Conservation (phyloP, 92 coral and sea anemone species). For the Epizoanthus scotinus region DNA sequence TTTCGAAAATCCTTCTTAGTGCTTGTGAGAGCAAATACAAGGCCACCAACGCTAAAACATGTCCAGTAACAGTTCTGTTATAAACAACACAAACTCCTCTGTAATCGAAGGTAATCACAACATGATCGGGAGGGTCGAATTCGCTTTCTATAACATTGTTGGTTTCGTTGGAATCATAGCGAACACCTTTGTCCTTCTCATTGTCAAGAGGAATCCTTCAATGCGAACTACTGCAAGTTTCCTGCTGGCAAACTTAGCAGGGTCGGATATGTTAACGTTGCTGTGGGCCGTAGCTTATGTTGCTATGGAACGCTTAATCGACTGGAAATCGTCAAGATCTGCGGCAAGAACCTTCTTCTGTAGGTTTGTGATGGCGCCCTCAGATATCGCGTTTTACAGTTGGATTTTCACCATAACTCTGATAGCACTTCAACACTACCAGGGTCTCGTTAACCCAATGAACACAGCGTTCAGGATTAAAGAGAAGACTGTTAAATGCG, state of each 20-base stretch:
- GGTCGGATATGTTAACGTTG: neutral
- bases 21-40: no score
- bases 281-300: neutral
- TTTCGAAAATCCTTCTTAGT: no score
- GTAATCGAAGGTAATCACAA: neutral
- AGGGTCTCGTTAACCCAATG: neutral
- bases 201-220: neutral
- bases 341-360: neutral
- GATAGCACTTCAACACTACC: slow-evolving; percentile 1
- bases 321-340: neutral
- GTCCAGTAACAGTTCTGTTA: neutral
- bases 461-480: neutral
- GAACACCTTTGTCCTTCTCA: neutral
- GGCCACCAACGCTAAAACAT: neutral
- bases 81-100: no score
- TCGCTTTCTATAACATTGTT: neutral
- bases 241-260: slow-evolving; percentile 1
- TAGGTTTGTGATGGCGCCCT: neutral
- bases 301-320: neutral
- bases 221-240: neutral
- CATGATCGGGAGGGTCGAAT: neutral
- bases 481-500: neutral
- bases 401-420: neutral
- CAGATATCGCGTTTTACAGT: neutral
- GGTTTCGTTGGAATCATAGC: neutral